Conservation (phyloP, 2,888 invertebrate species). For the Nipponacmea schrenckii region DNA sequence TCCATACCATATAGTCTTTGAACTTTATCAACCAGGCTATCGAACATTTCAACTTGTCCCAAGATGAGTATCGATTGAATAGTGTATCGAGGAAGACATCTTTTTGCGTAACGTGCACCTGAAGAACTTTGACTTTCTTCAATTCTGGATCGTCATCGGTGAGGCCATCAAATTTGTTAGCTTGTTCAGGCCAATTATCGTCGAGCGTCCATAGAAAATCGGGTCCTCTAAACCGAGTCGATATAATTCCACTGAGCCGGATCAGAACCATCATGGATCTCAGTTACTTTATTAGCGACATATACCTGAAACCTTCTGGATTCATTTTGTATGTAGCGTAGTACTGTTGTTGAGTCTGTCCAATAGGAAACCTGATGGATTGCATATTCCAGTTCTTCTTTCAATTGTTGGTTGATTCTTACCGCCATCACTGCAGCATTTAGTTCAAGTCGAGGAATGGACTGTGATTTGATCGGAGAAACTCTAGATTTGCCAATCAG, state of each 20-base stretch:
- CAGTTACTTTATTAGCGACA: slow-evolving; percentile 12
- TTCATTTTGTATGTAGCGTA: slow-evolving; percentile 7
- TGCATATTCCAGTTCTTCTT: not conserved
- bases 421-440: slow-evolving; percentile 13
- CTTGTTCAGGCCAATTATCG: slow-evolving; percentile 15
- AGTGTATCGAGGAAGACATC: not conserved
- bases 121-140: not conserved
- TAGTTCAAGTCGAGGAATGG: slow-evolving; percentile 19
- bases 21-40: not conserved
- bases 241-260: slow-evolving; percentile 7
- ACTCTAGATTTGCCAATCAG: slow-evolving; percentile 13
- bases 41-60: not conserved
- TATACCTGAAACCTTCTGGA: slow-evolving; percentile 15
- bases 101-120: not conserved
- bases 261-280: slow-evolving; percentile 12
- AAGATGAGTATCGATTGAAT: slow-evolving; percentile 1
- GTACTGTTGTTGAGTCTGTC: slow-evolving; percentile 10
- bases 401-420: slow-evolving; percentile 3
- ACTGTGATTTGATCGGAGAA: slow-evolving; percentile 12
- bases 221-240: slow-evolving; percentile 17
- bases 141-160: not conserved
- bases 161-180: not conserved
- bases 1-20: not conserved
- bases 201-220: slow-evolving; percentile 17
- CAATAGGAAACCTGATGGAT: slow-evolving; percentile 6